Evolutionary conservation across 2,113 vertebrate species (phyloP).

Genomic region (Vidua chalybeata): DNA sequence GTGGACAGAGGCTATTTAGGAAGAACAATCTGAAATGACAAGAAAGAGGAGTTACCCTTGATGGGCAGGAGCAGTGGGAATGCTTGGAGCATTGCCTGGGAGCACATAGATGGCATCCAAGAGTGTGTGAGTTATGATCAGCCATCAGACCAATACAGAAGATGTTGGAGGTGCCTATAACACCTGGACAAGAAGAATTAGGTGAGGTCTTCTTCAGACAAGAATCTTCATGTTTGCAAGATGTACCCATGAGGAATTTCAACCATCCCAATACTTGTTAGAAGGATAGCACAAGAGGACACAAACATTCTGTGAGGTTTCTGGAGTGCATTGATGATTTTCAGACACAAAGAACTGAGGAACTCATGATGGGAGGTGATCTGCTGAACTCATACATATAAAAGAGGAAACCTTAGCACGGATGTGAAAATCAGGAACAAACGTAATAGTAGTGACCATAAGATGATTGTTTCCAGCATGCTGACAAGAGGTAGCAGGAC

Average conservation of each 20-base stretch:
- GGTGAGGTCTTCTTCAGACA: neutral
- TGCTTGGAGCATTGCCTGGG: neutral
- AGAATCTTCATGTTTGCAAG: neutral
- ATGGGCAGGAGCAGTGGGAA: neutral
- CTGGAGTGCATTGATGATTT: neutral
- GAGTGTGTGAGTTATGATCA: neutral
- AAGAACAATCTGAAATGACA: neutral
- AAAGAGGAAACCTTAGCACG: neutral
- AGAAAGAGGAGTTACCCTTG: neutral
- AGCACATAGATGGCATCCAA: neutral
- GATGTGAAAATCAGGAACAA: neutral
- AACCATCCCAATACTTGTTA: neutral
- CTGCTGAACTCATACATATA: neutral
- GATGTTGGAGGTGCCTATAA: neutral
- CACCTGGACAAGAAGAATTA: neutral
- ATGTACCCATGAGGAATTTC: neutral
- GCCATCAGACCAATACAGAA: rapidly evolving
- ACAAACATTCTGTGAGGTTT: neutral
- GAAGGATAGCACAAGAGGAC: neutral
- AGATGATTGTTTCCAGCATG: neutral
- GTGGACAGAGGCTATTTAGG: neutral
- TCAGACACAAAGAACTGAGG: neutral
- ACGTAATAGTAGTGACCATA: neutral
- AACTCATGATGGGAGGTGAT: neutral
- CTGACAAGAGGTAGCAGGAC: neutral